phyloP scores from a whole-genome alignment of 2,797 vertebrate species.

The Pyrocephalus nanus region DNA sequence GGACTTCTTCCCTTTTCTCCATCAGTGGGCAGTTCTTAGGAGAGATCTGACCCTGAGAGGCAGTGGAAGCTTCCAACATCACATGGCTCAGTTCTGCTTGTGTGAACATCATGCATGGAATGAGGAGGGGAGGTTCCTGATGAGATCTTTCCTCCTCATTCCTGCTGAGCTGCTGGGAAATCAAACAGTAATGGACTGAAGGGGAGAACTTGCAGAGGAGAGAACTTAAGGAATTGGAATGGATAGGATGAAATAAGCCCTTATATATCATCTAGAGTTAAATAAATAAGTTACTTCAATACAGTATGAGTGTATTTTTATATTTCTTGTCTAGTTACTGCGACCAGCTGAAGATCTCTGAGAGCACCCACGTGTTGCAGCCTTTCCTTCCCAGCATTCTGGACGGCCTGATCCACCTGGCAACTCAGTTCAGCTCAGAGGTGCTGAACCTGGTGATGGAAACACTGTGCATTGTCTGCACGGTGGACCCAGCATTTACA shows the following conservation, averaged over 20 bases:
- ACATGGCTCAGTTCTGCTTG: not conserved
- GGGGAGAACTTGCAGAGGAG: not conserved
- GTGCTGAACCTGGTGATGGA: conserved; percentile 99
- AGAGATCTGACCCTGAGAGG: not conserved
- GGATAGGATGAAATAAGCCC: not conserved
- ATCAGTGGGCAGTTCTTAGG: not conserved
- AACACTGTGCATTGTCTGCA: conserved; percentile 97
- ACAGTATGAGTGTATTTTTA: not conserved
- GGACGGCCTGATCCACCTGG: conserved; percentile 93
- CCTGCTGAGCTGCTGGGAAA: not conserved
- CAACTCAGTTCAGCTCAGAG: conserved; percentile 97
- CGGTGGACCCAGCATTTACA: conserved; percentile 91
- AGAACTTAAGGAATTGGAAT: not conserved
- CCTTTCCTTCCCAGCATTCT: conserved; percentile 95
- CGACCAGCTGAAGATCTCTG: conserved; percentile 95
- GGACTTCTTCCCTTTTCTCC: not conserved
- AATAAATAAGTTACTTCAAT: not conserved
- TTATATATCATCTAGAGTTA: not conserved
- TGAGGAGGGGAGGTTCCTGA: not conserved
- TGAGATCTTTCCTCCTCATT: not conserved
- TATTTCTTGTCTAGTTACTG: conserved; percentile 84
- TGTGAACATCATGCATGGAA: not conserved
- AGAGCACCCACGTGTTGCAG: conserved; percentile 93
- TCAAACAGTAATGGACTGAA: not conserved
- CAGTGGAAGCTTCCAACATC: not conserved